These are phyloP conservation scores for Sylvia borin DNA, from an alignment of 2,797 vertebrate genomes.

Conservation along the genomic window DNA sequence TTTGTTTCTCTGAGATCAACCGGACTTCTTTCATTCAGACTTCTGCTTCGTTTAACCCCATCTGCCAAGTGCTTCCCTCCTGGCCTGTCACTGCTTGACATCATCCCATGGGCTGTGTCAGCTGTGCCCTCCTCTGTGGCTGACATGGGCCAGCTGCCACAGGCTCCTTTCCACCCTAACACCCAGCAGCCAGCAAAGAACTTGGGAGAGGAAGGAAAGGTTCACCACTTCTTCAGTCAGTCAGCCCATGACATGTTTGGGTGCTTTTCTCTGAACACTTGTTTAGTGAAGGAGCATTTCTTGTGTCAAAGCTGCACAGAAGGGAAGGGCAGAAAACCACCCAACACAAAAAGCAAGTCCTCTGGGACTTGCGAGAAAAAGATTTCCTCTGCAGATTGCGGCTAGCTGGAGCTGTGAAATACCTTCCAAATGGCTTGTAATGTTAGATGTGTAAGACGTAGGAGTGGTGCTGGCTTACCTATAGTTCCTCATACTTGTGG, in stretches of 20 bases:
- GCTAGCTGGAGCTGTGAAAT: neutral
- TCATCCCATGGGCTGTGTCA: neutral
- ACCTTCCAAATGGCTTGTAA: neutral
- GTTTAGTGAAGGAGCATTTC: neutral
- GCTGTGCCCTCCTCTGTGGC: neutral
- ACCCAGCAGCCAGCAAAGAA: neutral
- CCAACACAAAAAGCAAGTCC: neutral
- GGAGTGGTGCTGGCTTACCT: neutral
- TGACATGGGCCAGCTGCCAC: neutral
- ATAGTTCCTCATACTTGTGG: neutral
- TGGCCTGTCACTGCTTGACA: neutral
- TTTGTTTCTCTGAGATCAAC: neutral
- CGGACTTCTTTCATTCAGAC: neutral
- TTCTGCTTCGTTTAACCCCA: neutral
- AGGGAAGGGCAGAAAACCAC: neutral
- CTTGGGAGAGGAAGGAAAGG: neutral
- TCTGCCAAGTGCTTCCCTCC: neutral
- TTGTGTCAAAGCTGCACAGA: neutral
- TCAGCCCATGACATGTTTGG: fast-evolving
- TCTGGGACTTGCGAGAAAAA: neutral
- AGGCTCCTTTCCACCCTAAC: neutral
- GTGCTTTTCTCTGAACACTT: neutral
- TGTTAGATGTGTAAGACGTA: neutral
- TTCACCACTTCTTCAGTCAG: neutral
- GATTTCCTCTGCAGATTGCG: neutral